phyloP scores from a whole-genome alignment of 1,140 invertebrate species.

The Cydia amplana region DNA sequence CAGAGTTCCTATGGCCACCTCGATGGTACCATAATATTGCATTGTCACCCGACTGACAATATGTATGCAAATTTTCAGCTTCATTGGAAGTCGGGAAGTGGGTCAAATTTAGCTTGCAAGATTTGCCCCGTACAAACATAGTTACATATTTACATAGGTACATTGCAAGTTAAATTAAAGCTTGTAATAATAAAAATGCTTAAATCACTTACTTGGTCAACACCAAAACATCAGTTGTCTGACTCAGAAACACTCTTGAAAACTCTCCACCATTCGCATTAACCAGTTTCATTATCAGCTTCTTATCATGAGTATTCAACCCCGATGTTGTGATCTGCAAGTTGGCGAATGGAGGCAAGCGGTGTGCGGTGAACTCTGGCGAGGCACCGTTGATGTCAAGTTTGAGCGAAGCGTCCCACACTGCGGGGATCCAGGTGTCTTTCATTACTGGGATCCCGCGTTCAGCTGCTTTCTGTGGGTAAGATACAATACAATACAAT shows the following conservation, averaged over 20 bases:
- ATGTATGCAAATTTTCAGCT: no score
- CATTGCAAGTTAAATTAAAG: no score
- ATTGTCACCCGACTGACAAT: no score
- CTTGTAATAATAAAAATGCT: not conserved
- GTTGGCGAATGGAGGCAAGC: conserved; percentile 90
- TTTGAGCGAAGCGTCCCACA: conserved; percentile 86
- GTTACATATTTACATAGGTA: no score
- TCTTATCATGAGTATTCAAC: conserved; percentile 83
- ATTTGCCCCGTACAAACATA: no score
- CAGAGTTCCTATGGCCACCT: no score
- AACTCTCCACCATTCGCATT: conserved; percentile 86
- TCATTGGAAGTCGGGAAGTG: no score
- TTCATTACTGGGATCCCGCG: conserved; percentile 87
- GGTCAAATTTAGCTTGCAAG: no score
- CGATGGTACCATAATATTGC: no score
- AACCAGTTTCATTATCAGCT: conserved; percentile 85
- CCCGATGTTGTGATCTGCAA: conserved; percentile 90
- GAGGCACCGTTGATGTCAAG: conserved; percentile 84
- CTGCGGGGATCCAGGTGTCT: conserved; percentile 87
- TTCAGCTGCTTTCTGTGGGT: conserved; percentile 84
- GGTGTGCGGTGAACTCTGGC: conserved; percentile 82
- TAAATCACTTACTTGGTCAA: conserved; percentile 73
- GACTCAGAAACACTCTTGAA: conserved; percentile 78
- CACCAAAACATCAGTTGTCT: conserved; percentile 79
- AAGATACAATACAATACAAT: no score